phyloP scores from a whole-genome alignment of 2,888 invertebrate genomes.

The Mycalesis mineus region DNA sequence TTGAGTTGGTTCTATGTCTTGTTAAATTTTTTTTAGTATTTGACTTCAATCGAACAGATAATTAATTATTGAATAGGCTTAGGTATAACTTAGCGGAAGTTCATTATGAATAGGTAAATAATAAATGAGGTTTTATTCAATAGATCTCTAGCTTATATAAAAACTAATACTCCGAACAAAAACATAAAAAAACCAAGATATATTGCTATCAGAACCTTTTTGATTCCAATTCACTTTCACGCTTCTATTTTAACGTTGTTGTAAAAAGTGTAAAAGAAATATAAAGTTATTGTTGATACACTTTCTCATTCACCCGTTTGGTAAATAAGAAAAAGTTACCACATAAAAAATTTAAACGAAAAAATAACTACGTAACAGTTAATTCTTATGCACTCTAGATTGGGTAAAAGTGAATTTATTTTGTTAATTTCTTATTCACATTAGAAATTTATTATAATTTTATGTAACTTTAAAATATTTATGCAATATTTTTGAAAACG shows the following conservation, averaged over 20 bases:
- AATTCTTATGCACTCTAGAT: not conserved
- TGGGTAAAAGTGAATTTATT: not conserved
- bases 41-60: too few relatives aligned
- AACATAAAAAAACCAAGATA: not conserved
- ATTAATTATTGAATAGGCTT: too few relatives aligned
- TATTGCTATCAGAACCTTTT: not conserved
- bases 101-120: too few relatives aligned
- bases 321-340: not conserved
- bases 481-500: too few relatives aligned
- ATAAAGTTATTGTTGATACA: not conserved
- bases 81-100: too few relatives aligned
- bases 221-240: conserved; percentile 11
- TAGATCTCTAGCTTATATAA: not conserved
- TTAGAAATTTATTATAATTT: too few relatives aligned
- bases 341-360: not conserved
- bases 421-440: too few relatives aligned
- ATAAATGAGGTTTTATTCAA: too few relatives aligned
- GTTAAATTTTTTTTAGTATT: too few relatives aligned
- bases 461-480: too few relatives aligned
- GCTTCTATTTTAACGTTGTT: not conserved
- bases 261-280: conserved; percentile 1
- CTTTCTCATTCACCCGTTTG: not conserved
- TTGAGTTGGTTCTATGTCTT: too few relatives aligned
- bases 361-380: not conserved
- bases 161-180: not conserved